These are phyloP conservation scores for Timema cristinae DNA, from an alignment of 2,888 invertebrate genomes.

Conservation along the genomic window DNA sequence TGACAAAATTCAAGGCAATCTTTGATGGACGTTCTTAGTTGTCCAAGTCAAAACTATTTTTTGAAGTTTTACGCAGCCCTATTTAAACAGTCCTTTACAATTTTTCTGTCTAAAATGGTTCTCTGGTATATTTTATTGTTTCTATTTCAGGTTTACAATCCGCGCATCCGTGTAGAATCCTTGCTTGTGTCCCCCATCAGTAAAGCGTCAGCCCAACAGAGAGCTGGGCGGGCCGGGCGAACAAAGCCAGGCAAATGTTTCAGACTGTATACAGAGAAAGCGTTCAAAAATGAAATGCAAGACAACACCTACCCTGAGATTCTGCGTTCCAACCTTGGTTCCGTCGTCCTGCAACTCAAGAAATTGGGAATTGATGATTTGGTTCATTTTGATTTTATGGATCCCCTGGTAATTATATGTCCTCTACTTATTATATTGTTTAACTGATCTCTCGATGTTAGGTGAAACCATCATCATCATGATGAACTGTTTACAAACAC, in stretches of 20 bases:
- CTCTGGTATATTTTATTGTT: not conserved
- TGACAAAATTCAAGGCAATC: too few relatives aligned
- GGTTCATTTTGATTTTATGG: constrained; percentile 99
- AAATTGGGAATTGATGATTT: constrained; percentile 98
- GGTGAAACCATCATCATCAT: too few relatives aligned
- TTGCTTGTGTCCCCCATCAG: constrained; percentile 97
- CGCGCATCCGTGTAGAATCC: constrained; percentile 90
- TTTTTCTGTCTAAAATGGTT: too few relatives aligned
- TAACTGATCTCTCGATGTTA: too few relatives aligned
- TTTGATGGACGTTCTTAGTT: too few relatives aligned
- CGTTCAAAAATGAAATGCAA: constrained; percentile 97
- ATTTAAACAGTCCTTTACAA: too few relatives aligned
- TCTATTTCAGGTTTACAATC: constrained; percentile 67
- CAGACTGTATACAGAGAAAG: constrained; percentile 90
- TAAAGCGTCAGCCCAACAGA: constrained; percentile 97
- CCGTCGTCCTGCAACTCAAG: constrained; percentile 96
- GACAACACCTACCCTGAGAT: constrained; percentile 99
- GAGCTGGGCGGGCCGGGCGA: constrained; percentile 96
- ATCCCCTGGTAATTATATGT: constrained; percentile 71
- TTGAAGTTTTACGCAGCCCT: too few relatives aligned
- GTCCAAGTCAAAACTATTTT: too few relatives aligned
- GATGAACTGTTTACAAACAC: too few relatives aligned
- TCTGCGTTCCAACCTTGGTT: constrained; percentile 86
- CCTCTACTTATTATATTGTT: not conserved
- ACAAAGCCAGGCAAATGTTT: constrained; percentile 99